phyloP scores from a whole-genome alignment of 2,113 vertebrate species.

The Pelobates fuscus region DNA sequence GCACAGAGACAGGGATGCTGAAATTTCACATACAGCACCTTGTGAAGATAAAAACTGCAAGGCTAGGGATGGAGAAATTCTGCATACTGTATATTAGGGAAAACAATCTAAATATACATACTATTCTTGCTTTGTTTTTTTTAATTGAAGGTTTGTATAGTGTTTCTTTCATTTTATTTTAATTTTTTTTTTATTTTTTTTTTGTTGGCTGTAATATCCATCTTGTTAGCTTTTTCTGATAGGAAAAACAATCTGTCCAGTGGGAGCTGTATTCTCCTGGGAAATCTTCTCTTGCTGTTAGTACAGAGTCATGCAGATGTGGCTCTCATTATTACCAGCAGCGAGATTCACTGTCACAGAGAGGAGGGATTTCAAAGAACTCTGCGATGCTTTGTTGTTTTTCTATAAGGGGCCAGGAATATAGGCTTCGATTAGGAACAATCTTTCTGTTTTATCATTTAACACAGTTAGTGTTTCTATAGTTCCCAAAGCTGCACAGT shows the following conservation, averaged over 20 bases:
- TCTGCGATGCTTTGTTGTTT: background rate
- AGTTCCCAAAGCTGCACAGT: no score
- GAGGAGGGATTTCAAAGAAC: background rate
- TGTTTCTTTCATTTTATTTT: background rate
- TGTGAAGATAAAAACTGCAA: no score
- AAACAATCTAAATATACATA: no score
- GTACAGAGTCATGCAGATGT: slow-evolving; percentile 33
- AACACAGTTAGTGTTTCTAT: no score
- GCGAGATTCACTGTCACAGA: background rate
- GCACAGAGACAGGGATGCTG: slow-evolving; percentile 19
- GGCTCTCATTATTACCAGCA: slow-evolving; percentile 1
- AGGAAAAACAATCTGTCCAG: slow-evolving; percentile 14
- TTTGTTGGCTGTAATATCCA: background rate
- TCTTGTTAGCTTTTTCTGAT: slow-evolving; percentile 36
- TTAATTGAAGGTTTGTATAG: no score
- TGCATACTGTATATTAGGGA: no score
- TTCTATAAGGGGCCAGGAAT: no score
- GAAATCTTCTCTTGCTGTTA: background rate
- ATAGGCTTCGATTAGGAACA: no score
- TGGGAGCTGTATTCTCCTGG: background rate
- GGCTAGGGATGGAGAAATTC: no score
- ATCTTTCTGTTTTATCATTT: no score
- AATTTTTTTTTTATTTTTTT: background rate
- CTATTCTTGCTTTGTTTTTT: no score
- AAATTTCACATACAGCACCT: slow-evolving; percentile 8